Conservation (phyloP, 2,888 invertebrate species). For the Lagria hirta region DNA sequence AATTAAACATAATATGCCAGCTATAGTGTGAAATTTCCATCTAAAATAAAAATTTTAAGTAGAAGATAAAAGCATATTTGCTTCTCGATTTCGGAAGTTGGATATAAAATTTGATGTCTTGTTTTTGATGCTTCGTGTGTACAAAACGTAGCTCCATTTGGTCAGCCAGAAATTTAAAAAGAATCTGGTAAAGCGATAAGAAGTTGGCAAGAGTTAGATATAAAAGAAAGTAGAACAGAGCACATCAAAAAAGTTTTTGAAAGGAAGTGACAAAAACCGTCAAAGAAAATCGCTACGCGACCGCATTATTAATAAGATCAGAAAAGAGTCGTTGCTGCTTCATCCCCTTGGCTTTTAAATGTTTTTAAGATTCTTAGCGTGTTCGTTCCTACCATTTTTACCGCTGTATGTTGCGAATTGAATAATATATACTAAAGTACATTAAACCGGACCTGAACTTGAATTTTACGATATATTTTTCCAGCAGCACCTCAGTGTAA, state of each 20-base stretch:
- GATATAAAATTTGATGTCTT: too few species aligned
- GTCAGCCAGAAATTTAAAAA: too few species aligned
- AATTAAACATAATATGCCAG: too few species aligned
- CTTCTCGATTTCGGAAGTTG: too few species aligned
- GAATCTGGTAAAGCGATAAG: too few species aligned
- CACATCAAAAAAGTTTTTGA: slow-evolving; percentile 22
- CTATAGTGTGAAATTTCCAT: too few species aligned
- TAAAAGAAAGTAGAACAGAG: slow-evolving; percentile 18
- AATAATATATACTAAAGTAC: slow-evolving; percentile 19
- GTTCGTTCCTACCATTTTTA: slow-evolving; percentile 12
- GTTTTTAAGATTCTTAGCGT: slow-evolving; percentile 24
- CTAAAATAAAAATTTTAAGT: too few species aligned
- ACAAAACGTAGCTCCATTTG: too few species aligned
- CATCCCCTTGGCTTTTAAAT: slow-evolving; percentile 26
- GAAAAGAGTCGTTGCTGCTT: slow-evolving; percentile 16
- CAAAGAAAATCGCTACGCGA: slow-evolving; percentile 24
- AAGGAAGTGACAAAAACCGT: slow-evolving; percentile 27
- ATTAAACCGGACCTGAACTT: slow-evolving; percentile 6
- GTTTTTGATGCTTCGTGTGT: too few species aligned
- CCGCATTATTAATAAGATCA: slow-evolving; percentile 28
- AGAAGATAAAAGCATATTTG: too few species aligned
- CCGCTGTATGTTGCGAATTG: slow-evolving; percentile 15
- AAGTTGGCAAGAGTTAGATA: slow-evolving; percentile 14
- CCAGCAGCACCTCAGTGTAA: slow-evolving; percentile 1
- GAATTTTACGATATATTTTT: slow-evolving; percentile 5